A percentile compares a stretch with the other conserved stretches of the same genome.
Conservation (phyloP, 2,888 invertebrate genomes). For the Stegophylla sp. region DNA sequence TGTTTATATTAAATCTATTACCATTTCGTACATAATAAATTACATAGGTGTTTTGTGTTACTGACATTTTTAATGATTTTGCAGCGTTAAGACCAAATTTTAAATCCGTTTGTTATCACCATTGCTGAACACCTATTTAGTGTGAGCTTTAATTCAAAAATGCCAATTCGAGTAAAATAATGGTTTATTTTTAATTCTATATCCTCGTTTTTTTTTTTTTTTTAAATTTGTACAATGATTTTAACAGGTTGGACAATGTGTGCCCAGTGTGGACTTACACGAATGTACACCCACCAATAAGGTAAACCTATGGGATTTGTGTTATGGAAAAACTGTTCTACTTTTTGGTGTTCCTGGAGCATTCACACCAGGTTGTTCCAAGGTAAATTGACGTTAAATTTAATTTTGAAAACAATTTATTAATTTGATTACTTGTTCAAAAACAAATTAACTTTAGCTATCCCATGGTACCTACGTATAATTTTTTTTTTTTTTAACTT, state of each 20-base stretch:
- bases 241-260: slow-evolving; percentile 80
- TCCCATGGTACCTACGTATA: too few relatives aligned
- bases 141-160: background rate
- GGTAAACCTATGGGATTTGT: slow-evolving; percentile 77
- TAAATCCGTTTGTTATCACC: background rate
- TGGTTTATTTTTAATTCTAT: background rate
- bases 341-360: slow-evolving; percentile 93
- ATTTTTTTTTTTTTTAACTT: too few relatives aligned
- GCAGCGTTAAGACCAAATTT: too few relatives aligned
- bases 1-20: too few relatives aligned
- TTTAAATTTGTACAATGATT: background rate
- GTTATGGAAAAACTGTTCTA: slow-evolving; percentile 81
- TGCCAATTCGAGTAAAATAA: slow-evolving; percentile 25
- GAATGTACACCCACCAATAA: slow-evolving; percentile 87
- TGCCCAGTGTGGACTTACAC: slow-evolving; percentile 81
- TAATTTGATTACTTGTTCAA: too few relatives aligned
- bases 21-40: too few relatives aligned
- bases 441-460: too few relatives aligned
- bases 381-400: slow-evolving; percentile 67
- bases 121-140: slow-evolving; percentile 26
- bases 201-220: background rate
- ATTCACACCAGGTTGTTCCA: slow-evolving; percentile 91
- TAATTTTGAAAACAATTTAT: background rate
- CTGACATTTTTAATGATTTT: too few relatives aligned
- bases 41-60: too few relatives aligned